Evolutionary conservation across 2,888 invertebrate genomes (phyloP).

Genomic region (Exocentrus adspersus): DNA sequence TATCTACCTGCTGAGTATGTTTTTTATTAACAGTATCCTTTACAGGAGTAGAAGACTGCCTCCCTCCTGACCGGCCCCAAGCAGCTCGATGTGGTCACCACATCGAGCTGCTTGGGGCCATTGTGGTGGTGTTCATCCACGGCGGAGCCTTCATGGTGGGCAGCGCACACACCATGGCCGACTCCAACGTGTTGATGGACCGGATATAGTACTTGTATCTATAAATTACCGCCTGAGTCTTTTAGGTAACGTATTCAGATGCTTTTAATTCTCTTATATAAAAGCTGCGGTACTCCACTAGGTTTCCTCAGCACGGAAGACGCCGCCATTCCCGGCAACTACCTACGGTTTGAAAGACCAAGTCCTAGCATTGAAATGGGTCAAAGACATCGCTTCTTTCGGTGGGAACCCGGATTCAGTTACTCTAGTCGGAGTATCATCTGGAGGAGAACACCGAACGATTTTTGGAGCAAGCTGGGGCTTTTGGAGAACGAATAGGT

Average conservation of each 20-base stretch:
- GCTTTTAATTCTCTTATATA: background rate
- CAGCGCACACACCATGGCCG: slow-evolving; percentile 60
- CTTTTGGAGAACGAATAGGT: no score
- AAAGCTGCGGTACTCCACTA: slow-evolving; percentile 26
- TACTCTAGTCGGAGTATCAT: slow-evolving; percentile 57
- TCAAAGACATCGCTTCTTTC: slow-evolving; percentile 56
- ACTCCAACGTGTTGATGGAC: slow-evolving; percentile 59
- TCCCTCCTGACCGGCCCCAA: slow-evolving; percentile 71
- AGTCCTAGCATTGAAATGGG: slow-evolving; percentile 55
- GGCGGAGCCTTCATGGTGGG: slow-evolving; percentile 64
- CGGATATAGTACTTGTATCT: slow-evolving; percentile 56
- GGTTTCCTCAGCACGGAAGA: slow-evolving; percentile 59
- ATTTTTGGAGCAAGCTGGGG: no score
- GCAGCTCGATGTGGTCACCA: slow-evolving; percentile 64
- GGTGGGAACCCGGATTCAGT: slow-evolving; percentile 58
- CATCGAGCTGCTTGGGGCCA: slow-evolving; percentile 57
- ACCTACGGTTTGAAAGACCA: slow-evolving; percentile 61
- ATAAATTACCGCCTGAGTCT: slow-evolving; percentile 57
- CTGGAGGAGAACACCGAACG: no score
- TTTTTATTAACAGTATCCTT: no score
- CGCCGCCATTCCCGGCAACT: slow-evolving; percentile 56
- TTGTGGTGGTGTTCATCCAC: slow-evolving; percentile 63
- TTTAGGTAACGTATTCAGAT: slow-evolving; percentile 45
- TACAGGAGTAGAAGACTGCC: slow-evolving; percentile 73
- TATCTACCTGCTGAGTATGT: no score